Evolutionary conservation across 2,797 vertebrate genomes (phyloP).

Genomic region (Acridotheres tristis): DNA sequence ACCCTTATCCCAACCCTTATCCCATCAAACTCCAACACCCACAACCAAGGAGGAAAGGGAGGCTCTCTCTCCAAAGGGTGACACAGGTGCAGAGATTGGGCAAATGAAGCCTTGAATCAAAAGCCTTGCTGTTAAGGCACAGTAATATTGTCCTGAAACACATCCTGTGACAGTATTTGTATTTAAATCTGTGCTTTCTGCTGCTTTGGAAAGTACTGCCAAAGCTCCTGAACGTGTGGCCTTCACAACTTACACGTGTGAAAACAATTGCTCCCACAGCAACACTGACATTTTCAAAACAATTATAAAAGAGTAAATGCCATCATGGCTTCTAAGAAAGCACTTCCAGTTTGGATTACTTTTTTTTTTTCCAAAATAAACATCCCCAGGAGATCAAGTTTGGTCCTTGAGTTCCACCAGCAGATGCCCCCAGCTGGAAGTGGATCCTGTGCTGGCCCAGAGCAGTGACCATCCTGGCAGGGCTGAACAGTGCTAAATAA

Average conservation of each 20-base stretch:
- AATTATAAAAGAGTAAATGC: background rate
- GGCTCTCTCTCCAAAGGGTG: background rate
- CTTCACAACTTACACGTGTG: background rate
- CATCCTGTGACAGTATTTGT: fast-evolving
- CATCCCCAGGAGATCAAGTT: background rate
- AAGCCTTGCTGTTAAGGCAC: background rate
- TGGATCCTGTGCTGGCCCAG: background rate
- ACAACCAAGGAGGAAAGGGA: background rate
- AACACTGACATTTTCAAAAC: background rate
- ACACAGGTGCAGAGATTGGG: background rate
- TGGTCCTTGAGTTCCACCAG: background rate
- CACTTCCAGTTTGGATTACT: background rate
- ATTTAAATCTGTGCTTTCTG: background rate
- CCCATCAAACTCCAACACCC: background rate
- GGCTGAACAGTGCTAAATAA: background rate
- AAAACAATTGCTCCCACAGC: background rate
- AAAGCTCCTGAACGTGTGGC: background rate
- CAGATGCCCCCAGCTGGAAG: background rate
- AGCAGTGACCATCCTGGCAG: background rate
- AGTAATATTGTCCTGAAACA: background rate
- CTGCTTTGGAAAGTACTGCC: background rate
- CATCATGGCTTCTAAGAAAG: background rate
- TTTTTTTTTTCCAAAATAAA: background rate
- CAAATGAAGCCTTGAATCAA: background rate
- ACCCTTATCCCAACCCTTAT: background rate